Evolutionary conservation across 2,113 vertebrate species (phyloP), one percentile per base, ranked within the genome.

Genomic region (Gavialis gangeticus): DNA sequence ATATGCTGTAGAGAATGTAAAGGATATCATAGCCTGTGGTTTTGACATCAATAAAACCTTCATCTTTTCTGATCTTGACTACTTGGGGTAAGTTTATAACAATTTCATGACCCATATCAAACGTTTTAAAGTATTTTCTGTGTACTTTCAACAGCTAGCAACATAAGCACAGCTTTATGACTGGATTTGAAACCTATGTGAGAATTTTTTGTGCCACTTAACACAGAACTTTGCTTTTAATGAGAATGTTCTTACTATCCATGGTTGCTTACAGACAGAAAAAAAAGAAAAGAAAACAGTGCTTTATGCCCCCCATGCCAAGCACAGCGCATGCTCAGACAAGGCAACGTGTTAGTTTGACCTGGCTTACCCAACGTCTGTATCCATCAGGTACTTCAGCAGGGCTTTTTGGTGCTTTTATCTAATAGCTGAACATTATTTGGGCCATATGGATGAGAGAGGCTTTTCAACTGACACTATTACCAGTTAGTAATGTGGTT

Each of bases 41-140:
- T 99, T 99, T 87, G 99, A 99, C 14, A 12, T 99, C 89, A 99
- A 99, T 96, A 99, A 99, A 97, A 99, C 99, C 6, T 99, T 99
- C 95, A 99, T 99, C 93, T 99, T 99, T 98, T 99, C 99, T 0
- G 99, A 99, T 96, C 98, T 99, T 2, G 98, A 99, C 71, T 99
- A 99, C 82, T 98, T 99, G 98, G 99, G 99, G 99, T 99, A 98
- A 98, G 97, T 71, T 22, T 60, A n/a, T 69, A 67, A 37, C 46
- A 6, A 90, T 88, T 62, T 85, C 6, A 55, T 82, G 30, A 27
- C 3, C 8, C 71, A 12, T 76, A 71, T 87, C 22, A 37, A 63
- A 54, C 12, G 6, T 2, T 10, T 1, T 6, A 46, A 14, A 16
- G 15, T 80, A 5, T 90, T 94, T 95, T 79, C 30, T 75, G 14